Evolutionary conservation across 1,140 invertebrate genomes (phyloP).

Genomic region (Nebria ingens): DNA sequence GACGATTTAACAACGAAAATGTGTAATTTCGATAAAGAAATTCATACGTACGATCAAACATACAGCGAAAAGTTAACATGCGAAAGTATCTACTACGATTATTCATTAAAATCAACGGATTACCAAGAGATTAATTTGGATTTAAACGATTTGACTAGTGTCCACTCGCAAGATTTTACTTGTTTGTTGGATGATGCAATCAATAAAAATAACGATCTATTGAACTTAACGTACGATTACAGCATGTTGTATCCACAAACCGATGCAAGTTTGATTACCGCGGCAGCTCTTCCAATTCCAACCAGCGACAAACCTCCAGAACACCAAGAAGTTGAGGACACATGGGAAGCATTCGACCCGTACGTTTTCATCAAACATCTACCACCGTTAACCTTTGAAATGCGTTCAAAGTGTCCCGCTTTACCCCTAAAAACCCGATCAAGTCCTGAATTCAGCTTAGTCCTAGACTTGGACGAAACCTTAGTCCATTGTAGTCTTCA

Average conservation of each 20-base stretch:
- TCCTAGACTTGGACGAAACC: slow-evolving; percentile 74
- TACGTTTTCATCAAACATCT: slow-evolving; percentile 88
- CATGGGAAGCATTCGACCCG: slow-evolving; percentile 77
- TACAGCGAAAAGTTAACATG: slow-evolving; percentile 26
- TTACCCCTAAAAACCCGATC: slow-evolving; percentile 86
- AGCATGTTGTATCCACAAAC: slow-evolving; percentile 25
- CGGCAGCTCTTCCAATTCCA: slow-evolving; percentile 14
- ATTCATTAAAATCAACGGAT: slow-evolving; percentile 24
- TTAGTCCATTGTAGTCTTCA: slow-evolving; percentile 91
- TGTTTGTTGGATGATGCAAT: slow-evolving; percentile 34
- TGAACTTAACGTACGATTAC: slow-evolving; percentile 30
- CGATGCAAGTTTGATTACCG: slow-evolving; percentile 26
- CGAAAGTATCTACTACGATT: slow-evolving; percentile 31
- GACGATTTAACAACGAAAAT: slow-evolving; percentile 14
- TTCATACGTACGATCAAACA: slow-evolving; percentile 20
- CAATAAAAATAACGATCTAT: slow-evolving; percentile 21
- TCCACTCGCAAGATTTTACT: slow-evolving; percentile 32
- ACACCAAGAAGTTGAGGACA: slow-evolving; percentile 44
- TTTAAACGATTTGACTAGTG: slow-evolving; percentile 29
- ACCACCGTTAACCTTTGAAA: slow-evolving; percentile 78
- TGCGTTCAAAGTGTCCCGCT: slow-evolving; percentile 77
- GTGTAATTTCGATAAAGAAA: slow-evolving; percentile 20
- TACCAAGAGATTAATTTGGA: slow-evolving; percentile 31
- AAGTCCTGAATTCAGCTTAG: slow-evolving; percentile 88
- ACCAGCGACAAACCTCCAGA: slow-evolving; percentile 35